Conservation (phyloP, 2,797 vertebrate species). For the Mus spretus region DNA sequence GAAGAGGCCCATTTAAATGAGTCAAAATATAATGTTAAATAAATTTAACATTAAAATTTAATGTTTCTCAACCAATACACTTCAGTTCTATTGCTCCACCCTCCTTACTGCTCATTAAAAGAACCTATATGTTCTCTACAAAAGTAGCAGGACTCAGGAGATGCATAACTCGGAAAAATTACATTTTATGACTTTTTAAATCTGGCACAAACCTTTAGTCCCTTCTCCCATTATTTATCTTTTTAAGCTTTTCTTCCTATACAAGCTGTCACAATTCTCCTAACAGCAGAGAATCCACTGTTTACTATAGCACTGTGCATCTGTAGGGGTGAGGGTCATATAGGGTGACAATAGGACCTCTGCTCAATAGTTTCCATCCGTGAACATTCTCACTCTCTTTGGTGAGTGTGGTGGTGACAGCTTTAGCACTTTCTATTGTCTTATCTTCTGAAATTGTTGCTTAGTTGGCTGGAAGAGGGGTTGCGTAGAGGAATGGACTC, state of each 20-base stretch:
- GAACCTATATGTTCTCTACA: constrained; percentile 7
- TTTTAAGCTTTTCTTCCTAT: neutral
- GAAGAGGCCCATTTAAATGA: constrained; percentile 40
- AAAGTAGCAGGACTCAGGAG: neutral
- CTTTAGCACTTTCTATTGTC: constrained; percentile 80
- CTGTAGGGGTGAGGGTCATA: neutral
- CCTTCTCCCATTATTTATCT: constrained; percentile 36
- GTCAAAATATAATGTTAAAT: constrained; percentile 15
- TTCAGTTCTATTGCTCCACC: neutral
- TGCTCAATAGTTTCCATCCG: constrained; percentile 60
- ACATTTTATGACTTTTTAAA: constrained; percentile 49
- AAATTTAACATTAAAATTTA: constrained; percentile 32
- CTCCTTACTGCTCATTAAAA: neutral
- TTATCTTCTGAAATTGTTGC: constrained; percentile 77
- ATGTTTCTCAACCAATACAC: constrained; percentile 33
- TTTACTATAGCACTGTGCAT: neutral
- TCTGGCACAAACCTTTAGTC: constrained; percentile 4
- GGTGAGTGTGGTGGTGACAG: constrained; percentile 61
- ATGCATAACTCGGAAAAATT: neutral
- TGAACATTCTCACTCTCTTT: constrained; percentile 56
- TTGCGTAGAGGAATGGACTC: constrained; percentile 39
- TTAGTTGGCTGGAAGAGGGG: constrained; percentile 36
- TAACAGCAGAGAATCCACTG: constrained; percentile 40
- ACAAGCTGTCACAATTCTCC: neutral
- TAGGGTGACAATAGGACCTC: constrained; percentile 68